These are phyloP conservation scores for Amblyjoppa fuscipennis DNA, from an alignment of 2,888 invertebrate species.

Conservation along the genomic window DNA sequence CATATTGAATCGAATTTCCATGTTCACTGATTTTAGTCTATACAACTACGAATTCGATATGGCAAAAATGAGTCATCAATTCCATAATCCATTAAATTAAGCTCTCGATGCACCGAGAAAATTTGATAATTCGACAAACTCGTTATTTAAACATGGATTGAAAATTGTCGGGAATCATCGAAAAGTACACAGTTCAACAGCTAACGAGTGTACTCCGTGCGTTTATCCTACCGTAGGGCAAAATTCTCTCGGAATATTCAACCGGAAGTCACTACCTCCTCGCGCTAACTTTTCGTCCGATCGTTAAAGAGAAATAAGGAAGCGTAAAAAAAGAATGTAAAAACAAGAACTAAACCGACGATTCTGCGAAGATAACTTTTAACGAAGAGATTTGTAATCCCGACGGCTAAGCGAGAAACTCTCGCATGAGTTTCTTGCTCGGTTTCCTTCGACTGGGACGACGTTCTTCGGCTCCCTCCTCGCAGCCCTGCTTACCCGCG, in stretches of 20 bases:
- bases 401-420: conserved; percentile 33
- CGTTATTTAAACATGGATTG: not conserved
- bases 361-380: conserved; percentile 54
- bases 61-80: not conserved
- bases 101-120: not conserved
- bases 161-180: not conserved
- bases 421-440: conserved; percentile 21
- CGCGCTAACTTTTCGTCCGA: conserved; percentile 5
- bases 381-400: conserved; percentile 59
- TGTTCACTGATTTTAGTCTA: not conserved
- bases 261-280: not conserved
- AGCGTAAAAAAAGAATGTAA: not conserved
- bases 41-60: not conserved
- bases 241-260: not conserved
- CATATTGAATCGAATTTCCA: too few species aligned
- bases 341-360: conserved; percentile 23
- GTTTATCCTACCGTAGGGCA: not conserved
- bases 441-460: conserved; percentile 5
- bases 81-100: not conserved
- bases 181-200: not conserved
- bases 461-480: conserved; percentile 22
- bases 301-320: conserved; percentile 23
- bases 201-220: not conserved
- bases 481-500: conserved; percentile 4
- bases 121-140: not conserved